Percentiles rank a stretch among this genome's conserved stretches.
Evolutionary conservation across 2,888 invertebrate genomes (phyloP).

Genomic region (Maniola hyperantus): DNA sequence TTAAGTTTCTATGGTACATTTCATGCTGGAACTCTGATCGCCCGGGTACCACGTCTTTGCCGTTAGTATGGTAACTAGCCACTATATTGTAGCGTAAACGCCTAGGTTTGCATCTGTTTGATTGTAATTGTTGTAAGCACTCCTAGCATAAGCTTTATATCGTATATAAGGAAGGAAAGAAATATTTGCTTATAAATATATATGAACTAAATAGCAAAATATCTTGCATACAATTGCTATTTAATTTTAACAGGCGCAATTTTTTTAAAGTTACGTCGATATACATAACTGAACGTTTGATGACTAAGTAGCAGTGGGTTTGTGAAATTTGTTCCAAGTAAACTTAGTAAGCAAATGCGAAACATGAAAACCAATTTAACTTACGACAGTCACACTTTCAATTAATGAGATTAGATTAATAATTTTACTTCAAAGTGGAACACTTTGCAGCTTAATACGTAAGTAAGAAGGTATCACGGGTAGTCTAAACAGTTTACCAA

Average conservation of each 20-base stretch:
- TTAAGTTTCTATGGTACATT: no score
- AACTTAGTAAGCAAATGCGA: not conserved
- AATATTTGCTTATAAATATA: not conserved
- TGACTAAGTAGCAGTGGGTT: not conserved
- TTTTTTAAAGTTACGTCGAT: not conserved
- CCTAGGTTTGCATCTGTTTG: no score
- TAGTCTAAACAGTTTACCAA: not conserved
- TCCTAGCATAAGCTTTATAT: no score
- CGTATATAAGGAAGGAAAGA: no score
- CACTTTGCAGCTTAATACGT: not conserved
- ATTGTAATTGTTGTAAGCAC: no score
- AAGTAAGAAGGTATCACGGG: not conserved
- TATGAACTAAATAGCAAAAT: not conserved
- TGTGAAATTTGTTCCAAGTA: not conserved
- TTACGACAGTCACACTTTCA: not conserved
- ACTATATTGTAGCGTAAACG: no score
- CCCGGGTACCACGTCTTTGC: no score
- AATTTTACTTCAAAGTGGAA: not conserved
- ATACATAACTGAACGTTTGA: no score
- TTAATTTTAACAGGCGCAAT: not conserved
- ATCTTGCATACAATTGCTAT: not conserved
- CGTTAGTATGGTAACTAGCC: no score
- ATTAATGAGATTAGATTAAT: not conserved
- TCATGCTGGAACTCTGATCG: no score
- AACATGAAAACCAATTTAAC: not conserved